Evolutionary conservation across 2,113 vertebrate species (phyloP).

Genomic region (Alethe castanea): DNA sequence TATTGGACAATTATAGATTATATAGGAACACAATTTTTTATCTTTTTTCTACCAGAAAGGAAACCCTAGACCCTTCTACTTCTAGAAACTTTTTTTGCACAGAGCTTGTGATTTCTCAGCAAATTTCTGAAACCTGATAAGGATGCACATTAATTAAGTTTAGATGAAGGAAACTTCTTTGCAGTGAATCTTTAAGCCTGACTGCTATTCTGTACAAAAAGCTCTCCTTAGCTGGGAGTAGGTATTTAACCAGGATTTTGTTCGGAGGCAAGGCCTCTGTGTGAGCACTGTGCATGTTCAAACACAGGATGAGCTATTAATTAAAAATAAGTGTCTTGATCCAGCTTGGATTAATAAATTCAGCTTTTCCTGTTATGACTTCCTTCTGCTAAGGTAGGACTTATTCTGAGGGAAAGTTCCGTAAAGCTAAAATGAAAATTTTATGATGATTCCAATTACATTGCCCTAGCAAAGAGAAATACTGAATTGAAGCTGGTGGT

Average conservation of each 20-base stretch:
- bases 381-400: background rate
- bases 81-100: background rate
- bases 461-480: background rate
- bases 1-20: constrained; percentile 35
- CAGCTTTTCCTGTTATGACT: background rate
- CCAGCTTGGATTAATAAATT: background rate
- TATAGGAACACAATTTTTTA: background rate
- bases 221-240: background rate
- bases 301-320: background rate
- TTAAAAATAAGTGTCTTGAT: background rate
- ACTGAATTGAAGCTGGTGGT: background rate
- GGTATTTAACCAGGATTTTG: background rate
- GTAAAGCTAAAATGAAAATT: background rate
- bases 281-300: background rate
- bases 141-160: constrained; percentile 42
- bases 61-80: constrained; percentile 2
- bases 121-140: constrained; percentile 50
- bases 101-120: constrained; percentile 1
- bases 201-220: background rate
- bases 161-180: constrained; percentile 13
- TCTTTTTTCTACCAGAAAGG: background rate
- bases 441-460: background rate
- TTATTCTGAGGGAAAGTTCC: background rate
- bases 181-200: background rate
- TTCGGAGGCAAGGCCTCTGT: background rate